phyloP scores from a whole-genome alignment of 2,888 invertebrate genomes.

The Drosophila sordidula region DNA sequence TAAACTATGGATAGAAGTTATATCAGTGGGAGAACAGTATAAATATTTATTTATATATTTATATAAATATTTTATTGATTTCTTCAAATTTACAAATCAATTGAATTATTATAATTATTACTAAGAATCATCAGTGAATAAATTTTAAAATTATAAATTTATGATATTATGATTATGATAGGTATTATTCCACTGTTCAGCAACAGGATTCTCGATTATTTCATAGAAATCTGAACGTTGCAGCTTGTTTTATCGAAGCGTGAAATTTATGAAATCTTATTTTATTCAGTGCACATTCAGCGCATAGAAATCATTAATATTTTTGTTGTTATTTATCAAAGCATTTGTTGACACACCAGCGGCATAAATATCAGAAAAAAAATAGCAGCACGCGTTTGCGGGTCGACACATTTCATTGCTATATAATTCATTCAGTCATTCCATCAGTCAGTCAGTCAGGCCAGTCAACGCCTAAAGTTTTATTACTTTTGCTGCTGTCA shows the following conservation, averaged over 20 bases:
- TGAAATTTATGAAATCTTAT: conserved; percentile 19
- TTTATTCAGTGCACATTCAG: conserved; percentile 22
- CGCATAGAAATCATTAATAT: conserved; percentile 61
- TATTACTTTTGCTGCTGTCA: conserved; percentile 76
- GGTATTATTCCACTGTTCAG: background rate
- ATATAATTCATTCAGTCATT: conserved; percentile 55
- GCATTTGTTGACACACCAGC: conserved; percentile 57
- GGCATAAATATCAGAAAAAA: conserved; percentile 50
- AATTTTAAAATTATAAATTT: too few species aligned
- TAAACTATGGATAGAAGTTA: background rate
- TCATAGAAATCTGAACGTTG: background rate
- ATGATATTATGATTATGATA: too few species aligned
- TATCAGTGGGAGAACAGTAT: background rate
- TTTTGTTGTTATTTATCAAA: conserved; percentile 39
- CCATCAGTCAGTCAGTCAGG: conserved; percentile 50
- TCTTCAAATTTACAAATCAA: too few species aligned
- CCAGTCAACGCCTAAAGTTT: conserved; percentile 75
- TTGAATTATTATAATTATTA: too few species aligned
- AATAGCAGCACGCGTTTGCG: conserved; percentile 37
- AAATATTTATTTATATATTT: too few species aligned
- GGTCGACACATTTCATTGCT: conserved; percentile 65
- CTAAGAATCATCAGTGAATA: too few species aligned
- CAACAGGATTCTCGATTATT: background rate
- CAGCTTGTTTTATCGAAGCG: background rate
- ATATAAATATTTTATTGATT: too few species aligned